Evolutionary conservation across 2,888 invertebrate genomes (phyloP), one percentile per base, ranked within the genome.

Genomic region (Lasioglossum villosulum): DNA sequence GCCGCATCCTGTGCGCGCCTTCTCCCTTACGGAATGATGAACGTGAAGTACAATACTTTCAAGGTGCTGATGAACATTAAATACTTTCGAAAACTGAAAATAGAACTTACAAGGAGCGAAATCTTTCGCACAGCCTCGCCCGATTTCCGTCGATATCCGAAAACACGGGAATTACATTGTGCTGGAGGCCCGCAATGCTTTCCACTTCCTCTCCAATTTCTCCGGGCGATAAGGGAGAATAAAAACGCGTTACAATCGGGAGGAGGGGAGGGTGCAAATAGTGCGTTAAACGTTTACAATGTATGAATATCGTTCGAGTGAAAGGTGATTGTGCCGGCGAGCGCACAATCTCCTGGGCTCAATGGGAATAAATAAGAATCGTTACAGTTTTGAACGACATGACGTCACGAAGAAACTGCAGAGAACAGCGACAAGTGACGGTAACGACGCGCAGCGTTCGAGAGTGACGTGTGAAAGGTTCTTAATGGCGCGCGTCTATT

Each of bases 401-500:
- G 70, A 66, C 42, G 75, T 30, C 56, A 37, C 71, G 78, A 72
- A 77, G 75, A 78, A 48, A 79, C 70, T 76, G 78, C 78, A 75
- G 68, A 70, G 75, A 79, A 73, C 75, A 75, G 75, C 83, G 82
- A 90, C 88, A 89, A 90, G 85, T 74, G 88, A 74, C 84, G 82
- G 79, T 90, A 88, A 90, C 88, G 86, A 90, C 82, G 86, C 80
- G 63, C 80, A 74, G 45, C 78, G 68, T 78, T 84, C 80, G 87
- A 81, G 87, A 83, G 87, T 84, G 89, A 87, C 88, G 83, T 39
- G 89, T 90, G 90, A 89, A 90, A 85, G 83, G 84, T 82, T 79
- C 84, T 84, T 90, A 90, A 90, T 90, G 89, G 86, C 75, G 77
- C 74, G 78, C 85, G 74, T 86, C 90, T 87, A 86, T 90, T 86